Evolutionary conservation across 2,888 invertebrate genomes (phyloP), one percentile per base, ranked within the genome.

Genomic region (Adelphocoris suturalis): DNA sequence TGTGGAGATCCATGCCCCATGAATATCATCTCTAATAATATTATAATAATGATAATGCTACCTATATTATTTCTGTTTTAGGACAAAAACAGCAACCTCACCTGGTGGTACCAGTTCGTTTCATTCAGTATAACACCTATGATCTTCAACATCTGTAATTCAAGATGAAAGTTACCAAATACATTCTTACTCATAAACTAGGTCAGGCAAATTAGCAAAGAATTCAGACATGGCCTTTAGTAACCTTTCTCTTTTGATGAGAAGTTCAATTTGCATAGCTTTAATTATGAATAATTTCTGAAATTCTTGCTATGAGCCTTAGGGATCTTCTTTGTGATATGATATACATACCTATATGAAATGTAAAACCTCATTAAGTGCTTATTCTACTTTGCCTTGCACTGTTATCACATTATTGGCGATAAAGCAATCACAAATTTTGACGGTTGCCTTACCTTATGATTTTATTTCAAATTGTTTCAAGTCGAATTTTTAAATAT

Each of bases 141-240:
- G 80, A 80, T 52, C 80, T 76, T 88, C 88, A 55, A 28, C 76
- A 88, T 76, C 88, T 78, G 80, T 19, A 88, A 88, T 52, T 78
- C 52, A 88, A 78, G 76, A 88, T 88, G 88, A 55, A 80, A 88
- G 76, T 88, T 88, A 88, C 76, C 76, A 88, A 88, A 78, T 88
- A 88, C 88, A 88, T 88, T 88, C 88, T 88, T 88, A 78, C 78
- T 88, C 88, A 88, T 88, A 80, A 88, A 68, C 23, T 88, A 88
- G 88, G 88, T 88, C 88, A 88, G 88, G 88, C 88, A 88, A 88
- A 88, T 88, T 88, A 88, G 88, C 88, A 88, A 88, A 88, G 88
- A 88, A 88, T 88, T 88, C 88, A 78, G 88, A 88, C 88, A 88
- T 88, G 88, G 88, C 88, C 88, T 88, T 88, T 88, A 88, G 88